Evolutionary conservation across 2,113 vertebrate genomes (phyloP).

Genomic region (Cottus gobio): DNA sequence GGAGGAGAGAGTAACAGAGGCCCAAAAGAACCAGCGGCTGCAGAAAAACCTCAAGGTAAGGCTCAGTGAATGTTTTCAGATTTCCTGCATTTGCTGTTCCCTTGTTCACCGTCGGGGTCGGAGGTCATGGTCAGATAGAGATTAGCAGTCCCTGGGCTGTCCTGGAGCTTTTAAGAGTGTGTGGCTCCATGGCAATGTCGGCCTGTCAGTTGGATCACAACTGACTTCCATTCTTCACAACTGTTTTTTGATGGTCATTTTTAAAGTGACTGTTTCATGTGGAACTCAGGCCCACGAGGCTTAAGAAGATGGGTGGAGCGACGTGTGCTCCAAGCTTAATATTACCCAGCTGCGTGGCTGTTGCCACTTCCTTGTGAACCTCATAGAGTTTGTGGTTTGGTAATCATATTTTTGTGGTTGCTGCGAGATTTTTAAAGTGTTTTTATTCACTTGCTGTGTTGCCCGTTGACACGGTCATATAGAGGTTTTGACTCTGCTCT

Average conservation of each 20-base stretch:
- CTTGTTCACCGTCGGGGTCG: constrained; percentile 7
- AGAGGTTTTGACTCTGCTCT: constrained; percentile 29
- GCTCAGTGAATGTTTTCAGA: background rate
- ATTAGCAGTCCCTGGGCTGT: constrained; percentile 8
- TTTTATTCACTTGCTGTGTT: background rate
- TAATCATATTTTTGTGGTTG: background rate
- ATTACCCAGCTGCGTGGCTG: background rate
- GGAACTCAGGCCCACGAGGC: background rate
- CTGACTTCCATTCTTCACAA: background rate
- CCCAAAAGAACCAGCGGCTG: constrained; percentile 94
- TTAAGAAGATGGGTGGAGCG: background rate
- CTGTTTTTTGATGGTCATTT: background rate
- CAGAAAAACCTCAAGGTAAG: constrained; percentile 95
- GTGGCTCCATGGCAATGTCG: background rate
- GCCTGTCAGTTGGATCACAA: background rate
- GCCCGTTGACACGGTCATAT: constrained; percentile 9
- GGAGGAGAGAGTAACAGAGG: constrained; percentile 93
- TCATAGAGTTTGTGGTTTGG: background rate
- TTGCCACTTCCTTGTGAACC: background rate
- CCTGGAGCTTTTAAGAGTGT: constrained; percentile 9
- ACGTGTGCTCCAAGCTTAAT: background rate
- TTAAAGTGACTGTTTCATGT: background rate
- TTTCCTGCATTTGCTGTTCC: background rate
- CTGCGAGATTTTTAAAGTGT: background rate
- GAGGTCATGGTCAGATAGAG: constrained; percentile 10